phyloP scores from a whole-genome alignment of 2,888 invertebrate species.

The Tribolium freemani region DNA sequence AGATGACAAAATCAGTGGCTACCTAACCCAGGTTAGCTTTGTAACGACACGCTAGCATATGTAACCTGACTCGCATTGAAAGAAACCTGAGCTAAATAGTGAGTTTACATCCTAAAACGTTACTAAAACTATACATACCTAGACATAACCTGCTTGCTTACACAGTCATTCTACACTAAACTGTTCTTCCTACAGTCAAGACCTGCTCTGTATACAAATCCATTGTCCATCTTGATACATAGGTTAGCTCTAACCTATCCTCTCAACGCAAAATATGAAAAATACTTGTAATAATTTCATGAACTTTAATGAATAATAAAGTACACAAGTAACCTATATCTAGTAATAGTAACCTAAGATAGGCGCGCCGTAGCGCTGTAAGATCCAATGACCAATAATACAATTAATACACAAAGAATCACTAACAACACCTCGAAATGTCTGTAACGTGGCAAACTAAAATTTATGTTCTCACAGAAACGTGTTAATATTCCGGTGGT shows the following conservation, averaged over 20 bases:
- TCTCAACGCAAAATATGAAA: conserved; percentile 25
- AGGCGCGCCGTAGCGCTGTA: conserved; percentile 7
- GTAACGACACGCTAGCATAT: conserved; percentile 3
- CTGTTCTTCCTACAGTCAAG: conserved; percentile 42
- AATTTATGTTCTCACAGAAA: conserved; percentile 26
- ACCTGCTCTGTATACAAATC: conserved; percentile 9
- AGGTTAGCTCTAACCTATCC: conserved; percentile 40
- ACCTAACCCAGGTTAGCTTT: conserved; percentile 64
- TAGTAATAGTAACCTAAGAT: conserved; percentile 33
- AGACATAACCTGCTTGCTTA: conserved; percentile 51
- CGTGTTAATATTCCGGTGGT: conserved; percentile 33
- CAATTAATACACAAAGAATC: conserved; percentile 49
- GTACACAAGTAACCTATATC: conserved; percentile 40
- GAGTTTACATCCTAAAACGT: conserved; percentile 52
- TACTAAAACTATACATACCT: conserved; percentile 60
- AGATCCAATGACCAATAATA: conserved; percentile 39
- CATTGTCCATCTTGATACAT: conserved; percentile 8
- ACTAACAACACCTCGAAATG: conserved; percentile 32
- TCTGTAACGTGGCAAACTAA: conserved; percentile 19
- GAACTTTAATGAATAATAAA: conserved; percentile 43
- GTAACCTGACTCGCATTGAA: conserved; percentile 43
- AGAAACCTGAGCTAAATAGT: conserved; percentile 64
- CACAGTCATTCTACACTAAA: conserved; percentile 36
- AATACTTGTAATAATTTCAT: conserved; percentile 37
- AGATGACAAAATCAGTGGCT: conserved; percentile 48